These are phyloP conservation scores for Polyodon spathula DNA, from an alignment of 2,113 vertebrate species.

Conservation along the genomic window DNA sequence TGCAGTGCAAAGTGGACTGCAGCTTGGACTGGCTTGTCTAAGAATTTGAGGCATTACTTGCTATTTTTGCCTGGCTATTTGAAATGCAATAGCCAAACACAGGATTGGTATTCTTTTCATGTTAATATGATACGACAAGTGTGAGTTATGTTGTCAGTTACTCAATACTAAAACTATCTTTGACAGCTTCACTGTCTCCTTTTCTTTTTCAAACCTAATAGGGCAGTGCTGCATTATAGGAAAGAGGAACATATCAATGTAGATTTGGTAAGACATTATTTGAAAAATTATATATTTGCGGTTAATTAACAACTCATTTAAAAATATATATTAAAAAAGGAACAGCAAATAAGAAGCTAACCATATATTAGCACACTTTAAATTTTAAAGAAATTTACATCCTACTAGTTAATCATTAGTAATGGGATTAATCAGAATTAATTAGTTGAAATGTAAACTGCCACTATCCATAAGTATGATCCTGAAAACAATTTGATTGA, in stretches of 20 bases:
- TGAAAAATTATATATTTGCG: no score
- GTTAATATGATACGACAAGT: neutral
- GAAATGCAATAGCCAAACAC: conserved; percentile 1
- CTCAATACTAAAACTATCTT: neutral
- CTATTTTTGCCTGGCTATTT: conserved; percentile 4
- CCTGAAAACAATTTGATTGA: no score
- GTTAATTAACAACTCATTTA: no score
- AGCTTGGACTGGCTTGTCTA: neutral
- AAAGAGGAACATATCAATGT: neutral
- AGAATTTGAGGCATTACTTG: conserved; percentile 2
- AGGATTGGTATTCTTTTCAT: neutral
- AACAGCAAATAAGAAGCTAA: no score
- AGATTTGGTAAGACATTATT: neutral
- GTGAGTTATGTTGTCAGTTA: neutral
- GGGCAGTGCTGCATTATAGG: neutral
- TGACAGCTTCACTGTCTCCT: neutral
- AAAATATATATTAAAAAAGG: no score
- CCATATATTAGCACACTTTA: no score
- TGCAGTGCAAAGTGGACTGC: no score
- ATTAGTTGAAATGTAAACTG: no score
- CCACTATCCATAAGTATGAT: no score
- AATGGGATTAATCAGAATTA: no score
- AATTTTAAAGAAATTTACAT: no score
- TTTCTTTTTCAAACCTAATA: neutral
- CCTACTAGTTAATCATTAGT: no score